These are phyloP conservation scores for Temnothorax longispinosus DNA, from an alignment of 1,140 invertebrate species.

Conservation along the genomic window DNA sequence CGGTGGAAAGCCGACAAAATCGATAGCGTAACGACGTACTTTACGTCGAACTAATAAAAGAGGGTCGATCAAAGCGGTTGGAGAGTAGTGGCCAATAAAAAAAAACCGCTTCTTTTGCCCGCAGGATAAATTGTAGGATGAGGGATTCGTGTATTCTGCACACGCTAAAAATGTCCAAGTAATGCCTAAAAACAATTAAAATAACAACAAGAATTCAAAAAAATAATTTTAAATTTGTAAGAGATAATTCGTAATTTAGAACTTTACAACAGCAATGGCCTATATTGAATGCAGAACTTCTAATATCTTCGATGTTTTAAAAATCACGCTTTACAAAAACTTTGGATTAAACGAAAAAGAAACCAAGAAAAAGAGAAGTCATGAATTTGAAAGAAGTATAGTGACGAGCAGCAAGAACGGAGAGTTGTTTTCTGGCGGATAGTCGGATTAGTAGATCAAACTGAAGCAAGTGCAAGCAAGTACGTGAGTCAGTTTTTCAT, in stretches of 20 bases:
- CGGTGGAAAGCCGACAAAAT: conserved; percentile 38
- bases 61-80: conserved; percentile 5
- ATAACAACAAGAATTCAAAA: not conserved
- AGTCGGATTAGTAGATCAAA: conserved; percentile 1
- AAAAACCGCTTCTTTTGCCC: conserved; percentile 20
- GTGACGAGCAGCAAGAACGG: not conserved
- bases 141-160: not conserved
- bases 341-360: not conserved
- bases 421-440: not conserved
- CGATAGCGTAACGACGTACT: conserved; percentile 62
- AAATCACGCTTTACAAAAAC: not conserved
- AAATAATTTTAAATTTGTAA: not conserved
- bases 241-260: not conserved
- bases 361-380: not conserved
- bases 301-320: no score
- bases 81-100: conserved; percentile 25
- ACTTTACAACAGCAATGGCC: not conserved
- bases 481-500: conserved; percentile 18
- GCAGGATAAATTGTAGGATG: conserved; percentile 25
- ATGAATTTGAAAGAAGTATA: not conserved
- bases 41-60: conserved; percentile 63
- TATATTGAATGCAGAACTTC: not conserved
- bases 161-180: not conserved
- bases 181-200: not conserved
- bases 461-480: not conserved